Evolutionary conservation across 1,140 invertebrate species (phyloP).

Genomic region (Drosophila repletoides): DNA sequence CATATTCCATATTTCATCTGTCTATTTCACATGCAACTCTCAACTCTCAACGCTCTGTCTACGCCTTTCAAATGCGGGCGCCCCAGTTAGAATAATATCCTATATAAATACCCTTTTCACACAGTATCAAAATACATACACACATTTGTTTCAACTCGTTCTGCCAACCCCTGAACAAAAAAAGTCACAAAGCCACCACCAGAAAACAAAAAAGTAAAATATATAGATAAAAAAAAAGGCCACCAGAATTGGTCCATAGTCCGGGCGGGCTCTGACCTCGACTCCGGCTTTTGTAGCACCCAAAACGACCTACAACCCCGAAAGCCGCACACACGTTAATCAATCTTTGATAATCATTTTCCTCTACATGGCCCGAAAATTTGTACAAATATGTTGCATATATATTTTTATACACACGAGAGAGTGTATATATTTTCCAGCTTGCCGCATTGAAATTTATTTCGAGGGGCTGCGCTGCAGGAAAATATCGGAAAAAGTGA

Average conservation of each 20-base stretch:
- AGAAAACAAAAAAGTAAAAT: constrained; percentile 13
- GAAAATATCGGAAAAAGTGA: not conserved
- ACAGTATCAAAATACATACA: constrained; percentile 13
- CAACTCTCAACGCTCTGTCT: constrained; percentile 5
- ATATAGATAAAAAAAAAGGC: constrained; percentile 39
- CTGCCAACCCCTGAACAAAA: constrained; percentile 19
- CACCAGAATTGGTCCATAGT: constrained; percentile 37
- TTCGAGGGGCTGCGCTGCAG: not conserved
- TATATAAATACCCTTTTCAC: constrained; percentile 42
- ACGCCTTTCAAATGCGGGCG: constrained; percentile 21
- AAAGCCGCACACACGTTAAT: constrained; percentile 44
- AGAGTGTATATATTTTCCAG: not conserved
- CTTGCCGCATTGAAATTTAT: constrained; percentile 24
- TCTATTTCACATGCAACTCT: constrained; percentile 29
- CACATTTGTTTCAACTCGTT: constrained; percentile 40
- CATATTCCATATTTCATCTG: constrained; percentile 41
- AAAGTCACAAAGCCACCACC: constrained; percentile 41
- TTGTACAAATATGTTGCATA: not conserved
- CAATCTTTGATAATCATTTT: constrained; percentile 76
- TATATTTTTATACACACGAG: constrained; percentile 1
- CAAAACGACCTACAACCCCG: constrained; percentile 18
- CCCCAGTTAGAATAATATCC: constrained; percentile 32
- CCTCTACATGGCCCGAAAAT: constrained; percentile 23
- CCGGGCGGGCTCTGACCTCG: constrained; percentile 18
- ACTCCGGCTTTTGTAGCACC: not conserved